Evolutionary conservation across 35 echinoderm and acorn worm genomes (phyloP), one percentile per base, ranked within the genome.

Genomic region (Amphiura filiformis): DNA sequence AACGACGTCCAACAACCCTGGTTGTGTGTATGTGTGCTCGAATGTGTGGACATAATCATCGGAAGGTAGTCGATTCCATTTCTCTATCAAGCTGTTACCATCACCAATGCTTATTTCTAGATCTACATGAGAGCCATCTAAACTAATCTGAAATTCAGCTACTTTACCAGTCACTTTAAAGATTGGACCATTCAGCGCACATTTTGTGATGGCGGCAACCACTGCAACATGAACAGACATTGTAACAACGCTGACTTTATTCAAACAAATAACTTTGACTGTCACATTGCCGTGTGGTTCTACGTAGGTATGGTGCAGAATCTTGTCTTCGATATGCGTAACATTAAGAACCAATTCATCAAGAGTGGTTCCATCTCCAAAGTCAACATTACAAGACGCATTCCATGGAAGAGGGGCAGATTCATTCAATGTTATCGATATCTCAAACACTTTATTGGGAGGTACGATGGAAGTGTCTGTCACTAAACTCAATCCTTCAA

Each of bases 181-280:
- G 31, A 42, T 23, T 31, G 75, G 47, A 52, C 64, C 75, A 37
- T 37, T 26, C 28, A 91, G 22, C 38, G 40, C 76, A 44, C 89
- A 91, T 15, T 32, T 37, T 79, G 83, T 23, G 5, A 77, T 33
- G 22, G 36, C 30, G 39, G 31, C 65, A 32, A 65, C 61, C 9
- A 90, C 57, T 14, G 35, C 64, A 22, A 90, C 15, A 26, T 75
- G 38, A 38, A 75, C 34, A 39, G 56, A 35, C 34, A 90, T 32
- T 0, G 37, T 76, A 23, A 75, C 44, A 1, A 83, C 37, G 38
- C 88, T 90, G 18, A 90, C 56, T 26, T 57, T 30, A 44, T 90
- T 90, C 4, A 30, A 52, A 80, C 86, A 88, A 13, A 47, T 56
- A 32, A 77, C 86, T 12, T 9, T 34, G 30, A 88, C 37, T n/a